Percentiles rank a stretch among this genome's conserved stretches.
These are phyloP conservation scores for Ametastegia equiseti DNA, from an alignment of 2,888 invertebrate species.

Conservation along the genomic window DNA sequence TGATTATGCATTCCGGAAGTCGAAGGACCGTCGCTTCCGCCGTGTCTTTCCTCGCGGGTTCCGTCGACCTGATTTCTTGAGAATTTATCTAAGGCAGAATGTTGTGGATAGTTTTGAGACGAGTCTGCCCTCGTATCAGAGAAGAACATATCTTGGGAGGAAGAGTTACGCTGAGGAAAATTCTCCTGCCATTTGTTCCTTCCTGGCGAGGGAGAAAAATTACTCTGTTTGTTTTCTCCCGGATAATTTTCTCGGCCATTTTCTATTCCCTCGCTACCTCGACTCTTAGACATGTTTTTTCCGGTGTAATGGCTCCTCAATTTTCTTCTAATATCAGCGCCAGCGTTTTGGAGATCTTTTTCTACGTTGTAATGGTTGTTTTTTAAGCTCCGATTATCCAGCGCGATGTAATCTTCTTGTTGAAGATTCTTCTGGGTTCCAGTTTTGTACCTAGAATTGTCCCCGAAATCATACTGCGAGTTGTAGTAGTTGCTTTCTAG, in stretches of 20 bases:
- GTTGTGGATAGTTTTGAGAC: not conserved
- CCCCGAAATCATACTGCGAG: not conserved
- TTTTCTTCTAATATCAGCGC: not conserved
- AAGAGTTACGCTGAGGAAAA: not conserved
- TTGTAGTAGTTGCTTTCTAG: not conserved
- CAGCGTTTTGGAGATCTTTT: not conserved
- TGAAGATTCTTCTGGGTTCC: not conserved
- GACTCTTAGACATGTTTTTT: not conserved
- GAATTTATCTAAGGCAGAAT: not conserved
- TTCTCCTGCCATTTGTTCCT: not conserved
- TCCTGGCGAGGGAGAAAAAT: not conserved
- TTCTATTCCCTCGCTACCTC: not conserved
- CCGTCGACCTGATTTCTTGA: not conserved
- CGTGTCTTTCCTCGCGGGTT: not conserved
- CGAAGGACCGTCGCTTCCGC: not conserved
- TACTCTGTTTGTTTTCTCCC: not conserved
- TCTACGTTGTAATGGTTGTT: constrained; percentile 14
- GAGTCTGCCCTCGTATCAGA: not conserved
- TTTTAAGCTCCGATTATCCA: not conserved
- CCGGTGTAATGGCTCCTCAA: not conserved
- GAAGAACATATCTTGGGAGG: not conserved
- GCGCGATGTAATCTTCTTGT: not conserved
- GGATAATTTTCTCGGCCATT: not conserved
- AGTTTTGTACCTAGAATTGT: not conserved
- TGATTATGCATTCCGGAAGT: not conserved